Evolutionary conservation across 1,140 invertebrate genomes (phyloP).

Genomic region (Anoplolepis gracilipes): DNA sequence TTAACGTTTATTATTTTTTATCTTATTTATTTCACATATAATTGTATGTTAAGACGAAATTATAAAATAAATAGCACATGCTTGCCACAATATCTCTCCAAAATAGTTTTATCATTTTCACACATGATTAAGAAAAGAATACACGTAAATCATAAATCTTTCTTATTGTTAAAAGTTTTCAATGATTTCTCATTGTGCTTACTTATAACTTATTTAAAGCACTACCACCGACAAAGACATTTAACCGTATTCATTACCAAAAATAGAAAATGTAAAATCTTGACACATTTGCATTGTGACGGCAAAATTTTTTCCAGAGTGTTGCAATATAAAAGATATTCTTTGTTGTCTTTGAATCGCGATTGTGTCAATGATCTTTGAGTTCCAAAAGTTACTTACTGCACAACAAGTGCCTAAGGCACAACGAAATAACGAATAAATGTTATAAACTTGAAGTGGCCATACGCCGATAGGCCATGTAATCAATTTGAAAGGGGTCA

Average conservation of each 20-base stretch:
- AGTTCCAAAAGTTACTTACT: constrained; percentile 9
- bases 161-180: neutral
- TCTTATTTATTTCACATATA: too few relatives aligned
- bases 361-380: neutral
- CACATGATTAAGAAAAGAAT: neutral
- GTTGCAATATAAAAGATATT: neutral
- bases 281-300: neutral
- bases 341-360: neutral
- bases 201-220: neutral
- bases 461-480: constrained; percentile 64
- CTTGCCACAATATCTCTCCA: too few relatives aligned
- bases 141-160: neutral
- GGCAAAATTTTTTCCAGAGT: neutral
- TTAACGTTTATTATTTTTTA: too few relatives aligned
- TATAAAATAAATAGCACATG: too few relatives aligned
- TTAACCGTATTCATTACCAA: neutral
- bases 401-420: constrained; percentile 3
- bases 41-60: too few relatives aligned
- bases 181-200: neutral
- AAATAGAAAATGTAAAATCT: neutral
- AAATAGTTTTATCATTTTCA: neutral
- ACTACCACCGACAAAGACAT: neutral
- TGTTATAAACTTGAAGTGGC: constrained; percentile 54
- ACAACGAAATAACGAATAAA: constrained; percentile 13
- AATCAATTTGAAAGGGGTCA: constrained; percentile 45